Evolutionary conservation across 2,888 invertebrate species (phyloP), one percentile per base, ranked within the genome.

Genomic region (Zygothrica quintamaculata): DNA sequence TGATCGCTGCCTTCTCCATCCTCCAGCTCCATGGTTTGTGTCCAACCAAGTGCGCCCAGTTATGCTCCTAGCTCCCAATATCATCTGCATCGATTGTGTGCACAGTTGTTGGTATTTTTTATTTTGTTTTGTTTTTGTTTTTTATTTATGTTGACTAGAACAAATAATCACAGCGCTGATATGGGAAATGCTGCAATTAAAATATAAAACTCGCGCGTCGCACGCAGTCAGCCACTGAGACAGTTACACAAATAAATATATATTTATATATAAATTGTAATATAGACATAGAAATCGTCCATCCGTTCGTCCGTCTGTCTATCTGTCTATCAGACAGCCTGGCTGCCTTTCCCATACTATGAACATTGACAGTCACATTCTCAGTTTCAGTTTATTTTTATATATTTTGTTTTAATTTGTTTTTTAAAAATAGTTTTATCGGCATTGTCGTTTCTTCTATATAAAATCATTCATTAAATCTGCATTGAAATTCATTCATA

Each of bases 121-220:
- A 42, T 66, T n/a, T 26, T 53, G 59, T 62, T 22, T 18, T 59
- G 36, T 53, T 44, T 57, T 25, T 59, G 11, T 60, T n/a, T 65
- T 72, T 75, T 80, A 73, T 85, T 70, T 86, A 82, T 79, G 74
- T 65, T 56, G 59, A 74, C 61, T 84, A 79, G 74, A 85, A 85
- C 71, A 82, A 84, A 86, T 80, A 82, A 85, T 81, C 86, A 65
- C 60, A 61, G 51, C 60, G 65, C 84, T 86, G 87, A 82, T 86
- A 80, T 82, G 82, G 87, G 82, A 84, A 87, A 82, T 77, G 73
- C 68, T 75, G 82, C 82, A 82, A 82, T 82, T 82, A 82, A 84
- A 80, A 67, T 47, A 69, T 55, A 70, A 67, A 74, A 57, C 65
- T 59, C 46, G 40, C 48, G 47, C 62, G 39, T 47, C 60, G 58